phyloP scores from a whole-genome alignment of 2,888 invertebrate species.

The Caenorhabditis afra region DNA sequence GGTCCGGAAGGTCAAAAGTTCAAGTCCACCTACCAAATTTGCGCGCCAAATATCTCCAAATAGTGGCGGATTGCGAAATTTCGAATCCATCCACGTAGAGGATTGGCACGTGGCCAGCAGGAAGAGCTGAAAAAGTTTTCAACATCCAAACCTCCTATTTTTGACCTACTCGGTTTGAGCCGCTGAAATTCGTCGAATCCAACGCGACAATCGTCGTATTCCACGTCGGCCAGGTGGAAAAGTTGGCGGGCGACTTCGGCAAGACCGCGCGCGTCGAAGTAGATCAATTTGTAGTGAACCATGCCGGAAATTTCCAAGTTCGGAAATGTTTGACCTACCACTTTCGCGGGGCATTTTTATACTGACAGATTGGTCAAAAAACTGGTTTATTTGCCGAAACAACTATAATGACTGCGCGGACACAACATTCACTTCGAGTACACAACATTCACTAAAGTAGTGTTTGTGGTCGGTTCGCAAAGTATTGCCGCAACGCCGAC shows the following conservation, averaged over 20 bases:
- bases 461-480: too few relatives aligned
- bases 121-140: slow-evolving; percentile 11
- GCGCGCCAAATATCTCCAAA: slow-evolving; percentile 31
- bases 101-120: slow-evolving; percentile 27
- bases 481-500: too few relatives aligned
- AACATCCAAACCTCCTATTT: too few relatives aligned
- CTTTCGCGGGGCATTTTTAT: too few relatives aligned
- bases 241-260: slow-evolving; percentile 35
- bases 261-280: slow-evolving; percentile 46
- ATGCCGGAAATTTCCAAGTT: background rate
- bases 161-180: slow-evolving; percentile 18
- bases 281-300: slow-evolving; percentile 46
- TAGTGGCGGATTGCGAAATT: slow-evolving; percentile 23
- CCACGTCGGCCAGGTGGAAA: slow-evolving; percentile 27
- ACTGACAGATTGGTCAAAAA: too few relatives aligned
- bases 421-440: slow-evolving; percentile 3
- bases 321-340: too few relatives aligned
- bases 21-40: slow-evolving; percentile 18
- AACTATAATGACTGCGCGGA: background rate
- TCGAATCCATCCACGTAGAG: slow-evolving; percentile 17
- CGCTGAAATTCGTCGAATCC: slow-evolving; percentile 1
- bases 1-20: background rate
- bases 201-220: slow-evolving; percentile 17
- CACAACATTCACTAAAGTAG: slow-evolving; percentile 3
- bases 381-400: too few relatives aligned